Evolutionary conservation across 1,140 invertebrate genomes (phyloP), one percentile per base, ranked within the genome.

Genomic region (Orussus abietinus): DNA sequence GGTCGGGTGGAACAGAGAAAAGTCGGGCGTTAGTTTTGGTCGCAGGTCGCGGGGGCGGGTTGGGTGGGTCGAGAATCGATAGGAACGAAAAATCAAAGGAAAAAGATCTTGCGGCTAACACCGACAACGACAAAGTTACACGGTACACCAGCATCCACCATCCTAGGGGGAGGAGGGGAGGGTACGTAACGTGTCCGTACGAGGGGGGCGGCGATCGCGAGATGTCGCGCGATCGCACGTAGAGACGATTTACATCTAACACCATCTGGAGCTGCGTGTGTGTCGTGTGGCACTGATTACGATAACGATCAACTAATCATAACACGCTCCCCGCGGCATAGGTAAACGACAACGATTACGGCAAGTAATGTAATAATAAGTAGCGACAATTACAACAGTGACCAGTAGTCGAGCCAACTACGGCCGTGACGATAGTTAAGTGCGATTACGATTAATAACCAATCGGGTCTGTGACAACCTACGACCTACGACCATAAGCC

Each of bases 101-200:
- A 46, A 58, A 49, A 59, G 56, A 48, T 62, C 53, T 72, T 66
- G 66, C 66, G 62, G 64, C 68, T 71, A 72, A 72, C 69, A 71
- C 65, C 68, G 63, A 72, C 58, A 67, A 72, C 68, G 57, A 72
- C 69, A 72, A 66, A 70, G 64, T 69, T 66, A 71, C 68, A 72
- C 67, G 66, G 63, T 72, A 71, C 68, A 72, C 63, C 68, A 71
- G 66, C 66, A 69, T 68, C 66, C 65, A 70, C 62, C 66, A 69
- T 67, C 66, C 66, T 69, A 67, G 62, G 56, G 64, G 59, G 57
- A 49, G 45, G 45, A 38, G 44, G 51, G 53, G 47, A 51, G 45
- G 38, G 31, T 45, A 59, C 43, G 51, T 59, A 52, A 54, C 49
- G 50, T 45, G 51, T 51, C 31, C 18, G 32, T 45, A 44, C 45